Evolutionary conservation across 2,888 invertebrate species (phyloP).

Genomic region (Drosophila acutilabella): DNA sequence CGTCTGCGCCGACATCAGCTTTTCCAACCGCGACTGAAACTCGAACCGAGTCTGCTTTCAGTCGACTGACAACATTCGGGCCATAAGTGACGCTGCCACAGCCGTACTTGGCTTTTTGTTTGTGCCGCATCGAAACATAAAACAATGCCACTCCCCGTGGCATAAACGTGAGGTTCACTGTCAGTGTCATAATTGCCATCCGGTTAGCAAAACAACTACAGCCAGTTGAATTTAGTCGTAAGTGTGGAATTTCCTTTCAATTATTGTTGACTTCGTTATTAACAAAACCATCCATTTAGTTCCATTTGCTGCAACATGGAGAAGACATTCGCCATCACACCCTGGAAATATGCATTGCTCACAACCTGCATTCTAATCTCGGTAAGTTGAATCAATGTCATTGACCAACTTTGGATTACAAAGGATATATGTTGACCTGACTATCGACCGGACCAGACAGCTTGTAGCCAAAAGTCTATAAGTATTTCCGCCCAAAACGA

Average conservation of each 20-base stretch:
- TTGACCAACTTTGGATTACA: slow-evolving; percentile 24
- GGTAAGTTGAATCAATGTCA: slow-evolving; percentile 71
- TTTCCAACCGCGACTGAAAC: slow-evolving; percentile 14
- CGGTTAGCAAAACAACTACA: slow-evolving; percentile 15
- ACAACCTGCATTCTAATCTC: slow-evolving; percentile 74
- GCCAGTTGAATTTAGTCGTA: slow-evolving; percentile 38
- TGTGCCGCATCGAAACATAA: slow-evolving; percentile 33
- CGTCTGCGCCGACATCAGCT: slow-evolving; percentile 47
- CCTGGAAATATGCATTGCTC: slow-evolving; percentile 81
- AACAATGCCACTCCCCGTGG: slow-evolving; percentile 43
- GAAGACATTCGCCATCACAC: slow-evolving; percentile 73
- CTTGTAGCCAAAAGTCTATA: slow-evolving; percentile 31
- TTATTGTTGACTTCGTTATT: not conserved
- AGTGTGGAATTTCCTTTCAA: slow-evolving; percentile 18
- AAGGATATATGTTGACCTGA: slow-evolving; percentile 22
- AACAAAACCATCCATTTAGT: slow-evolving; percentile 1
- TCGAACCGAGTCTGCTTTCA: slow-evolving; percentile 37
- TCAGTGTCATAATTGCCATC: slow-evolving; percentile 17
- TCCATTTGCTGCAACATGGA: slow-evolving; percentile 66
- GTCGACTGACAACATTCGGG: slow-evolving; percentile 50
- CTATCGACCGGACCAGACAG: slow-evolving; percentile 23
- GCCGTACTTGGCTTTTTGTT: slow-evolving; percentile 25
- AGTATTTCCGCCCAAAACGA: slow-evolving; percentile 24
- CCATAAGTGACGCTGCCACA: slow-evolving; percentile 25
- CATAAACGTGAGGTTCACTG: slow-evolving; percentile 38